A percentile compares a stretch with the other conserved stretches of the same genome.
These are phyloP conservation scores for Chlorodrepanis virens DNA, from an alignment of 2,113 vertebrate species.

Conservation along the genomic window DNA sequence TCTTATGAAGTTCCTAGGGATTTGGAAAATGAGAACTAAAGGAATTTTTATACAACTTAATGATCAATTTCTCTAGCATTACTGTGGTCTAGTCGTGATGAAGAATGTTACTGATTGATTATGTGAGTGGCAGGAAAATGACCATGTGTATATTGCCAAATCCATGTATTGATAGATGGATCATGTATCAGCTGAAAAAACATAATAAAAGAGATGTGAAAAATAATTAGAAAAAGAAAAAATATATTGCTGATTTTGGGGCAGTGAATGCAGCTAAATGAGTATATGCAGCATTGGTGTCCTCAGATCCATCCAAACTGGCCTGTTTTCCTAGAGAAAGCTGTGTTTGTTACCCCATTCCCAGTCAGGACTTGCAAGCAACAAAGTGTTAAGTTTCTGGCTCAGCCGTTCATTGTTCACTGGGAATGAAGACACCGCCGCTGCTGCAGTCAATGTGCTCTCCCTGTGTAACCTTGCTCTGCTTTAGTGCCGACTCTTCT, in stretches of 20 bases:
- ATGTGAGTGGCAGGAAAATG: background rate
- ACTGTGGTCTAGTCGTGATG: background rate
- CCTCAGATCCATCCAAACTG: background rate
- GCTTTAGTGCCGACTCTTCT: background rate
- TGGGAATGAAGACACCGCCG: conserved; percentile 38
- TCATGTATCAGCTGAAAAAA: background rate
- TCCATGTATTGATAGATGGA: background rate
- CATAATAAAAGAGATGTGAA: background rate
- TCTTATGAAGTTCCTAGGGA: background rate
- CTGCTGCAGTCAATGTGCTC: conserved; percentile 21
- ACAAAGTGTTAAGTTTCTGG: conserved; percentile 40
- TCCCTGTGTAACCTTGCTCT: conserved; percentile 43
- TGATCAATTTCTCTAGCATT: background rate
- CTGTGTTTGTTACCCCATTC: background rate
- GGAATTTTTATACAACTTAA: background rate
- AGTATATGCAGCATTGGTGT: background rate
- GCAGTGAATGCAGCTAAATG: background rate
- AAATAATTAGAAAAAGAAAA: background rate
- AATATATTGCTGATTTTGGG: accelerated
- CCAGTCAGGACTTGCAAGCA: background rate
- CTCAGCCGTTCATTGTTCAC: conserved; percentile 6
- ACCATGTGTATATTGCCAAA: background rate
- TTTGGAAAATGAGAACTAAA: background rate
- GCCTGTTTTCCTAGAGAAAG: background rate
- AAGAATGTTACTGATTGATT: background rate